These are phyloP conservation scores for Labrus mixtus DNA, from an alignment of 2,113 vertebrate genomes.

Conservation along the genomic window DNA sequence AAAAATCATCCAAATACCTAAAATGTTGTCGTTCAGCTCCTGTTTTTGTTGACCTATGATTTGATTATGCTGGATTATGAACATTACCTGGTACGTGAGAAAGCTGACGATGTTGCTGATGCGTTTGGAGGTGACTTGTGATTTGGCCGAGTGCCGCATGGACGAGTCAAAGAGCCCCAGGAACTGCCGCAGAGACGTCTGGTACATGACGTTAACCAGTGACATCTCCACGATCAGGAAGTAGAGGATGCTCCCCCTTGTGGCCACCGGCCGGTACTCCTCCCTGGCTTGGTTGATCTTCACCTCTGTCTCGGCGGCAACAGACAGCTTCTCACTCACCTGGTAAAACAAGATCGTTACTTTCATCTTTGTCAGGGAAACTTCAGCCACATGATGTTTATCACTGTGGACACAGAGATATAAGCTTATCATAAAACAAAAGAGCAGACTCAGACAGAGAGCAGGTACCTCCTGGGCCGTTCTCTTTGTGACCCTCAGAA, in stretches of 20 bases:
- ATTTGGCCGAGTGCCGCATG: constrained; percentile 82
- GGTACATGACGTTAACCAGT: constrained; percentile 89
- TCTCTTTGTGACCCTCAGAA: constrained; percentile 85
- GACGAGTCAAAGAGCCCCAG: constrained; percentile 88
- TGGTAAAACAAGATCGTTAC: constrained; percentile 31
- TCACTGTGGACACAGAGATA: not conserved
- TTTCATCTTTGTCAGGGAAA: no score
- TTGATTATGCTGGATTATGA: not conserved
- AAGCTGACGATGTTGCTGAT: constrained; percentile 83
- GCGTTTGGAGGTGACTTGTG: constrained; percentile 86
- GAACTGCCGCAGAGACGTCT: constrained; percentile 88
- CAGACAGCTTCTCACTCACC: constrained; percentile 88
- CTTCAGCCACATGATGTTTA: not conserved
- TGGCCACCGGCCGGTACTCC: constrained; percentile 88
- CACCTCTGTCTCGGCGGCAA: constrained; percentile 86
- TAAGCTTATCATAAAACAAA: no score
- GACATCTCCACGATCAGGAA: constrained; percentile 91
- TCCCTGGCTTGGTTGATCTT: constrained; percentile 89
- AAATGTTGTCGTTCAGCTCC: no score
- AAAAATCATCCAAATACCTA: no score
- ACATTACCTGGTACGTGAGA: constrained; percentile 84
- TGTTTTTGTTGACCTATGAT: not conserved
- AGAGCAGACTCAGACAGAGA: not conserved
- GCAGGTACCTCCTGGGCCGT: constrained; percentile 86
- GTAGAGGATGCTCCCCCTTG: constrained; percentile 89